These are phyloP conservation scores for Hemiscyllium ocellatum DNA, from an alignment of 2,113 vertebrate genomes.

Conservation along the genomic window DNA sequence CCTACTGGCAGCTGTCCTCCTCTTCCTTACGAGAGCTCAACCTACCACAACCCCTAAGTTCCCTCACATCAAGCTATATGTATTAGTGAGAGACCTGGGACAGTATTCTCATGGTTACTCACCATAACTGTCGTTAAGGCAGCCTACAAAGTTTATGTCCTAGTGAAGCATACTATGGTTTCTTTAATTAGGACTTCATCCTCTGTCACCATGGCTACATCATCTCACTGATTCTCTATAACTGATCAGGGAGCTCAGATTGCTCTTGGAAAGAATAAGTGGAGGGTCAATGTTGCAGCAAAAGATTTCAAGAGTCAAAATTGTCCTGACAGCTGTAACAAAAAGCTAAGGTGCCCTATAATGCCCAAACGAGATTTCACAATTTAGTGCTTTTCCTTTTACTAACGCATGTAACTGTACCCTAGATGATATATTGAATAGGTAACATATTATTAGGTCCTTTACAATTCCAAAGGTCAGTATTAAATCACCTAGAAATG, in stretches of 20 bases:
- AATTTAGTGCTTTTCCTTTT: not conserved
- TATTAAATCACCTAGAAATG: not conserved
- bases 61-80: not conserved
- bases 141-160: not conserved
- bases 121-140: not conserved
- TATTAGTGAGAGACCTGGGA: not conserved
- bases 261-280: not conserved
- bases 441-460: not conserved
- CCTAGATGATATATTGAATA: not conserved
- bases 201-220: not conserved
- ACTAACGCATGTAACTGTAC: not conserved
- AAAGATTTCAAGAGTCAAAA: not conserved
- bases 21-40: no score
- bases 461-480: not conserved
- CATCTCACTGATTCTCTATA: not conserved
- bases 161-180: not conserved
- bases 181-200: not conserved
- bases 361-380: not conserved
- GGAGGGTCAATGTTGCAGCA: not conserved
- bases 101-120: not conserved
- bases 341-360: not conserved
- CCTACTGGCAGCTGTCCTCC: not conserved
- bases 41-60: not conserved
- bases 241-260: not conserved
- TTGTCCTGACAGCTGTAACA: not conserved